Conservation (phyloP, 1,140 invertebrate species). For the Aphidius gifuensis region DNA sequence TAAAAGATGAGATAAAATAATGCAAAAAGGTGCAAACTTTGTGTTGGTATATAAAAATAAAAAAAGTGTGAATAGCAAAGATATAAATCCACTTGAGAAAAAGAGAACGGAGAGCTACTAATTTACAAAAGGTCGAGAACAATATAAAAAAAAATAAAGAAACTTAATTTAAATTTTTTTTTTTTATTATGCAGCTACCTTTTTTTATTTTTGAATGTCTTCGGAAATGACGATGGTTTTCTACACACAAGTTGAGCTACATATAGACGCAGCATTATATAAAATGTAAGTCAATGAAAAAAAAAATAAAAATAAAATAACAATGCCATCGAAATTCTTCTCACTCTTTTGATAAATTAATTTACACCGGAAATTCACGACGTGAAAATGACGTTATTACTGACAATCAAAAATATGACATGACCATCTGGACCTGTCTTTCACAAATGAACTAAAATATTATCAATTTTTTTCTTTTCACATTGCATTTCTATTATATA, state of each 20-base stretch:
- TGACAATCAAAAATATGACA: slow-evolving; percentile 18
- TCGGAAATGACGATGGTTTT: too few relatives aligned
- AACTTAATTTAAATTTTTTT: too few relatives aligned
- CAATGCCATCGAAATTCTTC: slow-evolving; percentile 3
- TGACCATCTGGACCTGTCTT: slow-evolving; percentile 9
- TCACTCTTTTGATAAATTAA: slow-evolving; percentile 46
- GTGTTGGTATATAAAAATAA: too few relatives aligned
- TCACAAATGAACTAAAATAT: neutral
- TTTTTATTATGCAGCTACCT: too few relatives aligned
- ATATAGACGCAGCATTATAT: neutral
- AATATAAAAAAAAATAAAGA: too few relatives aligned
- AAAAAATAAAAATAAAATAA: neutral
- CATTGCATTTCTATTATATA: neutral
- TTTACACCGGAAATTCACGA: slow-evolving; percentile 47
- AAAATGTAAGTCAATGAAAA: slow-evolving; percentile 2
- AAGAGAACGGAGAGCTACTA: slow-evolving; percentile 5
- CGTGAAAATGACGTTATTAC: slow-evolving; percentile 46
- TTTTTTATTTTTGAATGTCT: too few relatives aligned
- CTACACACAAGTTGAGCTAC: too few relatives aligned
- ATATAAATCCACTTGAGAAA: neutral
- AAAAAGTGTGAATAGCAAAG: neutral
- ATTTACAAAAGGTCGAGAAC: neutral
- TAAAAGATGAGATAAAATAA: slow-evolving; percentile 10
- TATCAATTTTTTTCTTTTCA: too few relatives aligned
- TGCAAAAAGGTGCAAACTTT: slow-evolving; percentile 8